Evolutionary conservation across 2,113 vertebrate species (phyloP).

Genomic region (Heterotilapia buettikoferi): DNA sequence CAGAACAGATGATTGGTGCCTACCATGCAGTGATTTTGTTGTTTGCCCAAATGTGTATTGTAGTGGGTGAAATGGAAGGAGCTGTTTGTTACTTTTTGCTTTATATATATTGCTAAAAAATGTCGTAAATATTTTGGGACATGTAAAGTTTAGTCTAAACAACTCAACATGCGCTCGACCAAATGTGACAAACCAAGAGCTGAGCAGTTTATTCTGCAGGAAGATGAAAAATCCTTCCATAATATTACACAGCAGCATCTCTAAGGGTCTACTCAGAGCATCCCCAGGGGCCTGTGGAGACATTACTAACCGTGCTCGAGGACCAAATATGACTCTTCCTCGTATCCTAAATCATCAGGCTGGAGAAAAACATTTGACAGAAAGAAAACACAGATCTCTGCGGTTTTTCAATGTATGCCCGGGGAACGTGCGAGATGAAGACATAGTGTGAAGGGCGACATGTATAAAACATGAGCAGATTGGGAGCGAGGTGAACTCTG

Average conservation of each 20-base stretch:
- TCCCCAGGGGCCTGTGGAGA: conserved; percentile 14
- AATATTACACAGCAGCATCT: neutral
- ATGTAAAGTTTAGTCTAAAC: neutral
- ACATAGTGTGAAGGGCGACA: conserved; percentile 46
- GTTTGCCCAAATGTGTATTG: neutral
- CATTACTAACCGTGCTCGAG: neutral
- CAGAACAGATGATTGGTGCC: neutral
- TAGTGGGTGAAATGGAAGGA: neutral
- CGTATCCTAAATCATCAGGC: conserved; percentile 20
- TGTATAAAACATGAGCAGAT: conserved; percentile 61
- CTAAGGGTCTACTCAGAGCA: neutral
- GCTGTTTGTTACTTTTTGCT: neutral
- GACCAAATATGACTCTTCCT: conserved; percentile 3
- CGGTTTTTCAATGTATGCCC: conserved; percentile 18
- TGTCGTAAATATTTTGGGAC: neutral
- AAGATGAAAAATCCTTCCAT: neutral
- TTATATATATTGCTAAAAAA: neutral
- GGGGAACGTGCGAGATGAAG: conserved; percentile 45
- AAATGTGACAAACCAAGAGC: neutral
- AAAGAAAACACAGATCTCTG: conserved; percentile 52
- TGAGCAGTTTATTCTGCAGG: neutral
- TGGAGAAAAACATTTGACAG: conserved; percentile 48
- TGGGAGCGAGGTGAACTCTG: conserved; percentile 36
- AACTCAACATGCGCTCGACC: neutral
- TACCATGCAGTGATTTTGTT: neutral